Base-by-base conservation (phyloP, 2,888 invertebrate species). In the Romanomermis culicivorax region DNA sequence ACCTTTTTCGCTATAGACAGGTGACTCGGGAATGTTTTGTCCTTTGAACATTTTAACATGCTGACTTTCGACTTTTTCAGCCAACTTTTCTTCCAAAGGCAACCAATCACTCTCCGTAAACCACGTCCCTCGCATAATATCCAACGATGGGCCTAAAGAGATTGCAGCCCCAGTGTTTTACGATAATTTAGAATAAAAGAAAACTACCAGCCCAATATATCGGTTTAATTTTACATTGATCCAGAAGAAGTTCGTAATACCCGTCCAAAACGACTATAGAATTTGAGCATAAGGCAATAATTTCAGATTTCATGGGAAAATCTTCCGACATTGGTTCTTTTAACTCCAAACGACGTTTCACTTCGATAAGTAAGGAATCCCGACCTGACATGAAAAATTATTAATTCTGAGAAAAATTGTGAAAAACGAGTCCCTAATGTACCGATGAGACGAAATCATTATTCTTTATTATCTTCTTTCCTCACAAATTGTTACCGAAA, bases 141-240 rank as follows among this genome's bases (percentile, higher is more conserved):
- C 72, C 62, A 74, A 75, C 58, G 73, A 71, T 62, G 77, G 78
- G 50, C 76, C 78, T 76, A 61, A 48, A 62, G 61, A 45, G 17
- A 17, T 36, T 11, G 17, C 7, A 36, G 17, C 36, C 7, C 7
- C 7, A 36, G 17, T 11, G 36, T 7, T 7, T 36, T 7, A 36
- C 11, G 17, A 17, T 11, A 36, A 17, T 17, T 11, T n/a, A n/a
- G n/a, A n/a, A n/a, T n/a, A n/a, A n/a, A n/a, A n/a, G n/a, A n/a
- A n/a, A n/a, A n/a, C n/a, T n/a, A 77, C 78, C 77, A 68, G 77
- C 73, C 78, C 79, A 79, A 65, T 78, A 79, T 53, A 79, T 77
- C 1, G 79, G 78, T 55, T 11, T 45, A 11, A 45, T 23, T 23
- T n/a, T 11, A 7, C 23, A n/a, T 45, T 45, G 17, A 23, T 11